Percentiles rank a stretch among this genome's conserved stretches.
These are phyloP conservation scores for Romanogobio albipinnatus DNA, from an alignment of 2,113 vertebrate species.

Conservation along the genomic window DNA sequence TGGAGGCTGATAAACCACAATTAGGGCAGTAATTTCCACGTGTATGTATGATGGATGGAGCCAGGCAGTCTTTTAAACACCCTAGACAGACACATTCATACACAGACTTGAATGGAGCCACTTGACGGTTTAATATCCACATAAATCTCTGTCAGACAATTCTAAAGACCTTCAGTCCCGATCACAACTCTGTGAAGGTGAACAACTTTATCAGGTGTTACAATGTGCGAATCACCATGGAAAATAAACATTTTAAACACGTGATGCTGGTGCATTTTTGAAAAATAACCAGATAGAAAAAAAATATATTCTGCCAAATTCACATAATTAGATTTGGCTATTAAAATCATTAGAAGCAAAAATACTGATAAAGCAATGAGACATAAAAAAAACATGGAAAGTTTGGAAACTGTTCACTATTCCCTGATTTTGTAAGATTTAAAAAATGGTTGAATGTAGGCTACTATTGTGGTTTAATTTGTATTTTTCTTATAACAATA, in stretches of 20 bases:
- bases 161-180: slow-evolving; percentile 56
- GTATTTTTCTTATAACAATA: not conserved
- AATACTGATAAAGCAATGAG: not conserved
- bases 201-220: slow-evolving; percentile 9
- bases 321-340: too few species aligned
- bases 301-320: not conserved
- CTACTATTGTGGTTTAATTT: not conserved
- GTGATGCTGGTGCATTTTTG: not conserved
- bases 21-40: slow-evolving; percentile 66
- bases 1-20: slow-evolving; percentile 68
- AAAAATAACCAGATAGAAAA: not conserved
- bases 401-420: not conserved
- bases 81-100: slow-evolving; percentile 38
- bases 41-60: slow-evolving; percentile 65
- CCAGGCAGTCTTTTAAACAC: slow-evolving; percentile 60
- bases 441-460: too few species aligned
- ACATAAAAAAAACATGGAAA: not conserved
- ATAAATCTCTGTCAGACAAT: slow-evolving; percentile 52
- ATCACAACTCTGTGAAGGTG: slow-evolving; percentile 36
- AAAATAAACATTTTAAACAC: slow-evolving; percentile 9
- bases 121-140: slow-evolving; percentile 55
- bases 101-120: slow-evolving; percentile 40
- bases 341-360: not conserved
- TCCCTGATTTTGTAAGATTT: not conserved
- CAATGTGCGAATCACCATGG: not conserved